Conservation (phyloP, 2,113 vertebrate genomes). For the Triplophysa tibetana region DNA sequence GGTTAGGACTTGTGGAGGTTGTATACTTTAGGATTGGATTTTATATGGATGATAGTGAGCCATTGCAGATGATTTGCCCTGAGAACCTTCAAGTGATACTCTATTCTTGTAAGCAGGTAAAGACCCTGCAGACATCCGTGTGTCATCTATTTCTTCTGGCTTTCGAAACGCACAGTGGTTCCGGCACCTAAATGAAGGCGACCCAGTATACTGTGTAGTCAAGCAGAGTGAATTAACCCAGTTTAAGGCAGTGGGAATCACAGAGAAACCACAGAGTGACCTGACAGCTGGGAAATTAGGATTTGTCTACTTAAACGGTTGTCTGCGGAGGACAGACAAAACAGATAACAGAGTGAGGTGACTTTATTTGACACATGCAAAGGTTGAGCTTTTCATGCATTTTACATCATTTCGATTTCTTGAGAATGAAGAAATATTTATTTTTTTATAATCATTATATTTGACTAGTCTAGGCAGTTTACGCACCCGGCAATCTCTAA, state of each 20-base stretch:
- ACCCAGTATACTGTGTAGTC: slow-evolving; percentile 27
- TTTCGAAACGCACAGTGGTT: not conserved
- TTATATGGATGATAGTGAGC: too few relatives aligned
- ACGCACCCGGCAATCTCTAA: too few relatives aligned
- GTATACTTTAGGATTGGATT: too few relatives aligned
- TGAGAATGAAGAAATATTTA: too few relatives aligned
- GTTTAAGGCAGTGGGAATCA: slow-evolving; percentile 31
- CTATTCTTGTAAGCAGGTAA: too few relatives aligned
- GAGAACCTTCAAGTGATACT: too few relatives aligned
- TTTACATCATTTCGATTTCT: not conserved
- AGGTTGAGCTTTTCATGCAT: not conserved
- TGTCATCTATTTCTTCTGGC: not conserved
- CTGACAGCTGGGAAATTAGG: slow-evolving; percentile 33
- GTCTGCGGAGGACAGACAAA: slow-evolving; percentile 4
- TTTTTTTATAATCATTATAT: too few relatives aligned
- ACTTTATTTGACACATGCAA: not conserved
- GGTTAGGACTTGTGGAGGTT: too few relatives aligned
- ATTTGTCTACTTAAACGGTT: slow-evolving; percentile 30
- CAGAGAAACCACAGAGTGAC: slow-evolving; percentile 20
- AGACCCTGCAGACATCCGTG: too few relatives aligned
- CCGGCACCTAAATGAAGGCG: not conserved
- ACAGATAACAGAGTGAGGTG: not conserved
- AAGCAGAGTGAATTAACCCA: slow-evolving; percentile 49
- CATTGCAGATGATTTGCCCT: too few relatives aligned
- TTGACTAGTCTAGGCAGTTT: too few relatives aligned